Evolutionary conservation across 2,888 invertebrate genomes (phyloP).

Genomic region (Chorisops tibialis): DNA sequence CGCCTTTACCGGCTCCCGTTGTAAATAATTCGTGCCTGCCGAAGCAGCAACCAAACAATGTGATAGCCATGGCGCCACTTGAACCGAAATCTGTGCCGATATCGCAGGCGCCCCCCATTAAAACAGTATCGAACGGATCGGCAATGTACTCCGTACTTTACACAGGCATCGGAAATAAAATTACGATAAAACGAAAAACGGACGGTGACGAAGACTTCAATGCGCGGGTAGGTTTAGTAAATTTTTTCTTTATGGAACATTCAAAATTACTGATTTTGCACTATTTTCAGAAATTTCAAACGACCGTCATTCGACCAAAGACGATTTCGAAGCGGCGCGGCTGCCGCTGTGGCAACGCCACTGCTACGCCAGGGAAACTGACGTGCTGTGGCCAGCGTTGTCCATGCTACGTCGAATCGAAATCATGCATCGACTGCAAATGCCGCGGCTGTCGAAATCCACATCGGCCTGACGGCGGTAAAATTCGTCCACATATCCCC

Average conservation of each 20-base stretch:
- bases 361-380: conserved; percentile 81
- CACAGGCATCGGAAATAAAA: conserved; percentile 77
- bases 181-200: conserved; percentile 77
- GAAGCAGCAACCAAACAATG: conserved; percentile 30
- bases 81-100: conserved; percentile 33
- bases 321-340: conserved; percentile 61
- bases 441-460: conserved; percentile 93
- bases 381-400: conserved; percentile 93
- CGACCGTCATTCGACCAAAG: neutral
- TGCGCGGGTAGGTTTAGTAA: conserved; percentile 45
- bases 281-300: too few species aligned
- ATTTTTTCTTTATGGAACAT: too few species aligned
- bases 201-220: conserved; percentile 57
- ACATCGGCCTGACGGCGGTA: conserved; percentile 75
- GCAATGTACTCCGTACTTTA: conserved; percentile 76
- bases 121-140: conserved; percentile 57
- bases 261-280: too few species aligned
- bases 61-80: conserved; percentile 26
- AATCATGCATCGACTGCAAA: conserved; percentile 84
- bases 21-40: conserved; percentile 28
- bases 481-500: conserved; percentile 66
- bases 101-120: conserved; percentile 42
- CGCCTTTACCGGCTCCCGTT: conserved; percentile 47
- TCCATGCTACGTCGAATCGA: conserved; percentile 88
- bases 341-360: conserved; percentile 88